Percentiles rank a stretch among this genome's conserved stretches.
Evolutionary conservation across 2,797 vertebrate species (phyloP).

Genomic region (Sebastes hopkinsi): DNA sequence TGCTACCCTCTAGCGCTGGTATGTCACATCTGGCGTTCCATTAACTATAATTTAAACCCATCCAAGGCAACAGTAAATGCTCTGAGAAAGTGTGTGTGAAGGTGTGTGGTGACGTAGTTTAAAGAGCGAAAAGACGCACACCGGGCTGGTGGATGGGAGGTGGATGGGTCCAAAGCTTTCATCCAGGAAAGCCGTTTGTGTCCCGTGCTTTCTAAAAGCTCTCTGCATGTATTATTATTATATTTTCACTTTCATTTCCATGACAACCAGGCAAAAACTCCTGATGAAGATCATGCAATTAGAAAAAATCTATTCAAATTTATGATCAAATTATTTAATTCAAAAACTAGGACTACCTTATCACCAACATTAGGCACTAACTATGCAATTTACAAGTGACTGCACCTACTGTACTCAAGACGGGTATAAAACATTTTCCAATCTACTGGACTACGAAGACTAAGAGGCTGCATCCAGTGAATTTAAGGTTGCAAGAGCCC

Average conservation of each 20-base stretch:
- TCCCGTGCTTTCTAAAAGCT: too few relatives aligned
- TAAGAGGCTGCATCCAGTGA: constrained; percentile 31
- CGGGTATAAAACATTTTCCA: constrained; percentile 37
- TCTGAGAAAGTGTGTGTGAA: too few relatives aligned
- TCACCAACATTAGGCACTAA: not conserved
- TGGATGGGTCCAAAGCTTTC: too few relatives aligned
- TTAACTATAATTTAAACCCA: too few relatives aligned
- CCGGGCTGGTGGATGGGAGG: too few relatives aligned
- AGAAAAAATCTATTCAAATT: not conserved
- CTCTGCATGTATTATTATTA: too few relatives aligned
- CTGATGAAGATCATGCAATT: not conserved
- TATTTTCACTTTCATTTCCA: not conserved
- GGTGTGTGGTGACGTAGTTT: too few relatives aligned
- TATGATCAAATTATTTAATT: not conserved
- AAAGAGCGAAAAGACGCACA: too few relatives aligned
- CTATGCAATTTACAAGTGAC: not conserved
- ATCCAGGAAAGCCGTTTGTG: too few relatives aligned
- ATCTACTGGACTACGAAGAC: constrained; percentile 21
- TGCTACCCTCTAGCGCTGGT: too few relatives aligned
- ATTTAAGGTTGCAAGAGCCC: constrained; percentile 27
- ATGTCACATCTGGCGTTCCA: too few relatives aligned
- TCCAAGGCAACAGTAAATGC: too few relatives aligned
- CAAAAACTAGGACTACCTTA: not conserved
- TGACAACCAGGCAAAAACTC: not conserved
- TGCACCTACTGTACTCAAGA: constrained; percentile 2